phyloP scores from a whole-genome alignment of 2,113 vertebrate species.

The Mus spicilegus region DNA sequence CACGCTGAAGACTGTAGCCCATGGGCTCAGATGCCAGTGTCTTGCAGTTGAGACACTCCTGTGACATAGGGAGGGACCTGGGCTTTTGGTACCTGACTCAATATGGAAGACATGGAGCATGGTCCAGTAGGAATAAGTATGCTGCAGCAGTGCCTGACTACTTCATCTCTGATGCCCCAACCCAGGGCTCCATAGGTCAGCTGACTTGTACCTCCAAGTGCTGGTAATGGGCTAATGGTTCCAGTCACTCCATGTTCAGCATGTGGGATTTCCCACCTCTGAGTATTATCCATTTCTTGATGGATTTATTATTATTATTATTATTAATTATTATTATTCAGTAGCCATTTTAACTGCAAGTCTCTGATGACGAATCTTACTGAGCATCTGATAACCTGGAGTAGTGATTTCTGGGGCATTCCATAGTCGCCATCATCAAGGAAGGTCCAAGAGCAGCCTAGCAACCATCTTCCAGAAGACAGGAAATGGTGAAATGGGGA shows the following conservation, averaged over 20 bases:
- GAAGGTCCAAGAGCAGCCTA: not conserved
- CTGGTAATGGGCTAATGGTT: not conserved
- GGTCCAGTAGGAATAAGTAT: not conserved
- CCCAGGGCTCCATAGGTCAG: not conserved
- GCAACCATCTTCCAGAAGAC: not conserved
- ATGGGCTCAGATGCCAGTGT: not conserved
- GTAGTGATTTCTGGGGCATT: not conserved
- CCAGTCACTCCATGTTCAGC: not conserved
- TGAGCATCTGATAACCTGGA: not conserved
- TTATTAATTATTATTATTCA: too few relatives aligned
- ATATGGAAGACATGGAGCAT: not conserved
- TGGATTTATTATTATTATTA: too few relatives aligned
- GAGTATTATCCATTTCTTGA: not conserved
- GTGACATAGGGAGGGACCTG: not conserved
- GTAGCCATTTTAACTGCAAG: not conserved
- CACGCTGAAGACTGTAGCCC: not conserved
- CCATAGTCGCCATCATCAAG: not conserved
- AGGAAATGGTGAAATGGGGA: rapidly evolving
- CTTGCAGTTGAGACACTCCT: not conserved
- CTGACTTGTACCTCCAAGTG: not conserved
- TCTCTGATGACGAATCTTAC: not conserved
- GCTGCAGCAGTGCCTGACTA: not conserved
- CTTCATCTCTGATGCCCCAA: not conserved
- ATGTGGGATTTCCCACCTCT: not conserved
- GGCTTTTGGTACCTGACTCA: not conserved